phyloP scores from a whole-genome alignment of 2,797 vertebrate species.

The Sebastes itinus region DNA sequence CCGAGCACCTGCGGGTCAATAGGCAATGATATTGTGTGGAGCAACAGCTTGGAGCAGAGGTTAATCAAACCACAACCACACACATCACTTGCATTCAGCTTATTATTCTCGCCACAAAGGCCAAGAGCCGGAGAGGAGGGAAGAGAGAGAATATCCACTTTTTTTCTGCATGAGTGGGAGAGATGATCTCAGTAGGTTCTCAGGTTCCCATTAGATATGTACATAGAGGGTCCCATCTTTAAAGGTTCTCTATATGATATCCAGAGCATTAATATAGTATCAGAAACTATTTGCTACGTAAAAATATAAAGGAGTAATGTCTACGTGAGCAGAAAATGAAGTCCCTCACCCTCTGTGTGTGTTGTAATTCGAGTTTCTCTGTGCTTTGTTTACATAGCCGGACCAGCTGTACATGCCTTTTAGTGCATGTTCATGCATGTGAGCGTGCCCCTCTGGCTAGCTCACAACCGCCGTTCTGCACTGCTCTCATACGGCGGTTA shows the following conservation, averaged over 20 bases:
- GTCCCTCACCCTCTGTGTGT: too few relatives aligned
- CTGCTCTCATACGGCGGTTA: too few relatives aligned
- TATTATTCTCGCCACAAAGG: conserved; percentile 73
- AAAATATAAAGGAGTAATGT: too few relatives aligned
- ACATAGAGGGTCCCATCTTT: not conserved
- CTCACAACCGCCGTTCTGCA: too few relatives aligned
- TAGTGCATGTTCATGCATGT: too few relatives aligned
- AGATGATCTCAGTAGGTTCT: conserved; percentile 13
- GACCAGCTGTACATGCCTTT: fast-evolving
- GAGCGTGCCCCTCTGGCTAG: too few relatives aligned
- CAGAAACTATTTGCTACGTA: too few relatives aligned
- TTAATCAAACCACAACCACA: conserved; percentile 82
- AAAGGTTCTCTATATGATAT: too few relatives aligned
- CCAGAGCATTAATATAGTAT: too few relatives aligned
- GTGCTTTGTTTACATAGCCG: too few relatives aligned
- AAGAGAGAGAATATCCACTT: conserved; percentile 1
- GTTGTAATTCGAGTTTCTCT: too few relatives aligned
- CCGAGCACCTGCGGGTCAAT: conserved; percentile 86
- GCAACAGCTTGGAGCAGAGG: conserved; percentile 79
- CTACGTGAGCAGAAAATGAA: too few relatives aligned
- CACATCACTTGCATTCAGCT: conserved; percentile 58
- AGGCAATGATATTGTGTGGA: conserved; percentile 81
- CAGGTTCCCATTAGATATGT: conserved; percentile 12
- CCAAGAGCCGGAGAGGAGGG: conserved; percentile 36
- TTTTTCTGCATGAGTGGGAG: conserved; percentile 18